Evolutionary conservation across 2,888 invertebrate species (phyloP).

Genomic region (Thera obeliscata): DNA sequence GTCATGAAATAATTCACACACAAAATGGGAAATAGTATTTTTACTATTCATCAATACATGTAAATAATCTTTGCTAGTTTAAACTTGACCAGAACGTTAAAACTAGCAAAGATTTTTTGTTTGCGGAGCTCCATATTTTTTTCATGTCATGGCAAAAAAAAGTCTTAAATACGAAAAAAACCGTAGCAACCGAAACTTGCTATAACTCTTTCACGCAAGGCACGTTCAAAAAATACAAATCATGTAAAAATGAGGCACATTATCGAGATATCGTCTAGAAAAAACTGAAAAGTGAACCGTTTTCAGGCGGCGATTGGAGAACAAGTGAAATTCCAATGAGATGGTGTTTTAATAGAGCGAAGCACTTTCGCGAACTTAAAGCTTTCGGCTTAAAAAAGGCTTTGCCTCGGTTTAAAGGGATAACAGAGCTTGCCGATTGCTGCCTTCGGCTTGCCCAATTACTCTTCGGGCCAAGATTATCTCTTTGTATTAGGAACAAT

Average conservation of each 20-base stretch:
- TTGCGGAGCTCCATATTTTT: no score
- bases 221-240: neutral
- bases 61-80: no score
- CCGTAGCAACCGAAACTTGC: no score
- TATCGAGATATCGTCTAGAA: neutral
- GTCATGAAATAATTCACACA: no score
- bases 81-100: no score
- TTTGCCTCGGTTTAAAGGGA: conserved; percentile 83
- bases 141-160: no score
- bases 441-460: conserved; percentile 74
- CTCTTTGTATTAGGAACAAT: conserved; percentile 57
- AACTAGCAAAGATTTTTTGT: no score
- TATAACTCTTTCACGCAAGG: no score
- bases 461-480: conserved; percentile 75
- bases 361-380: conserved; percentile 83
- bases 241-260: neutral
- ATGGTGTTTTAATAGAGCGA: conserved; percentile 81
- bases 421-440: conserved; percentile 77
- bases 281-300: conserved; percentile 14
- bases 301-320: conserved; percentile 44
- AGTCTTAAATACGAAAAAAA: no score
- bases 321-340: conserved; percentile 66
- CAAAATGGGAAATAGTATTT: no score
- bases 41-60: no score
- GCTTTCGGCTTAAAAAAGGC: conserved; percentile 84